Evolutionary conservation across 2,888 invertebrate genomes (phyloP).

Genomic region (Eumacrocentrus americanus): DNA sequence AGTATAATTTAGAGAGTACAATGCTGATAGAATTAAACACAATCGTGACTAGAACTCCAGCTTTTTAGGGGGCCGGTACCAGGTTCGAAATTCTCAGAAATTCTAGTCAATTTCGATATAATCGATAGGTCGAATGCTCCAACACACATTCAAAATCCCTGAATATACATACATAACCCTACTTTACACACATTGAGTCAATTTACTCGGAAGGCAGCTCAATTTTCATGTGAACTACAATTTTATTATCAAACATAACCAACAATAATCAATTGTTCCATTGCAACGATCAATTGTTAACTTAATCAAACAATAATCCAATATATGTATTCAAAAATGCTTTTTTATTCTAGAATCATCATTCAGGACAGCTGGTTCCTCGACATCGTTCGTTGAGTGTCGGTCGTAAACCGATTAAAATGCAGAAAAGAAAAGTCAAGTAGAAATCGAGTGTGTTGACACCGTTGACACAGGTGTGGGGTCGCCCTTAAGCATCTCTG

Average conservation of each 20-base stretch:
- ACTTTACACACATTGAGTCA: too few species aligned
- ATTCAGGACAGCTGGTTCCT: background rate
- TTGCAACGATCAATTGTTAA: too few species aligned
- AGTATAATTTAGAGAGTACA: background rate
- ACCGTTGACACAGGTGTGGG: constrained; percentile 25
- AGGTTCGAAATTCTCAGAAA: too few species aligned
- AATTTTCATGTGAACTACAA: background rate
- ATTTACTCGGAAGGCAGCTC: too few species aligned
- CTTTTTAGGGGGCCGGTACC: too few species aligned
- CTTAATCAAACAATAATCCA: background rate
- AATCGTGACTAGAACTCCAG: too few species aligned
- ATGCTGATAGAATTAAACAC: background rate
- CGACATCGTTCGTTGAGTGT: background rate
- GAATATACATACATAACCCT: too few species aligned
- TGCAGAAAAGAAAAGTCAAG: constrained; percentile 17
- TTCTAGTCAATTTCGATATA: too few species aligned
- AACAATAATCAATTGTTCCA: too few species aligned
- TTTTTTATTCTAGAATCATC: too few species aligned
- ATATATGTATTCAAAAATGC: background rate
- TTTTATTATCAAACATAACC: background rate
- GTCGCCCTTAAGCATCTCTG: constrained; percentile 10
- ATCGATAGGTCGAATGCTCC: too few species aligned
- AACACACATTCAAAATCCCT: too few species aligned
- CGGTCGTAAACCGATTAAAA: background rate
- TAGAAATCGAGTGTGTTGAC: constrained; percentile 29